These are phyloP conservation scores for Macrobrachium rosenbergii DNA, from an alignment of 1,140 invertebrate genomes.

Conservation along the genomic window DNA sequence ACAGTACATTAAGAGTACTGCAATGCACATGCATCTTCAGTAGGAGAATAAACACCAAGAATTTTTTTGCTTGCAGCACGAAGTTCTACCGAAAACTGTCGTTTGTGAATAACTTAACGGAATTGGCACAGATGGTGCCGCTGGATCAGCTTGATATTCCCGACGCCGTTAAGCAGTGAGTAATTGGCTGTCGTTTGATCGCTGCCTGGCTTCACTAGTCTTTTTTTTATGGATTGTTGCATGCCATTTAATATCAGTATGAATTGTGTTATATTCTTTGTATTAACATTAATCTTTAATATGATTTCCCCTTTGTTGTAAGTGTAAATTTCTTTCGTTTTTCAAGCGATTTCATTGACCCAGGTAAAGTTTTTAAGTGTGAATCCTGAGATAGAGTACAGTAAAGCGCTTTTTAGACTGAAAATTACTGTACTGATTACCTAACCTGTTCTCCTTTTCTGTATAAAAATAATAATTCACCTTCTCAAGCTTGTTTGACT, in stretches of 20 bases:
- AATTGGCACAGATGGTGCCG: slow-evolving; percentile 80
- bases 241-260: too few species aligned
- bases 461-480: too few species aligned
- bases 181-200: slow-evolving; percentile 44
- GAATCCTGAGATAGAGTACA: too few species aligned
- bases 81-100: slow-evolving; percentile 89
- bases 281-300: not conserved
- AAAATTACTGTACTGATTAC: not conserved
- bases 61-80: slow-evolving; percentile 76
- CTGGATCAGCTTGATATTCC: slow-evolving; percentile 88
- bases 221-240: not conserved
- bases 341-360: slow-evolving; percentile 4
- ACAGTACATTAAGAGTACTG: not conserved
- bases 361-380: not conserved
- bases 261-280: not conserved
- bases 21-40: not conserved
- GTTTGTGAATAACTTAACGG: slow-evolving; percentile 82
- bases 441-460: too few species aligned
- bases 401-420: not conserved
- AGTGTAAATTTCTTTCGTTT: not conserved
- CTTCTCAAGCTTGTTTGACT: too few species aligned
- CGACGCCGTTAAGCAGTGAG: slow-evolving; percentile 84
- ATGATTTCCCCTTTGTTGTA: not conserved
- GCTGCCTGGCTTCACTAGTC: not conserved
- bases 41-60: too few species aligned